Base-by-base conservation (phyloP, 2,888 invertebrate genomes). In the Rosalia funebris region DNA sequence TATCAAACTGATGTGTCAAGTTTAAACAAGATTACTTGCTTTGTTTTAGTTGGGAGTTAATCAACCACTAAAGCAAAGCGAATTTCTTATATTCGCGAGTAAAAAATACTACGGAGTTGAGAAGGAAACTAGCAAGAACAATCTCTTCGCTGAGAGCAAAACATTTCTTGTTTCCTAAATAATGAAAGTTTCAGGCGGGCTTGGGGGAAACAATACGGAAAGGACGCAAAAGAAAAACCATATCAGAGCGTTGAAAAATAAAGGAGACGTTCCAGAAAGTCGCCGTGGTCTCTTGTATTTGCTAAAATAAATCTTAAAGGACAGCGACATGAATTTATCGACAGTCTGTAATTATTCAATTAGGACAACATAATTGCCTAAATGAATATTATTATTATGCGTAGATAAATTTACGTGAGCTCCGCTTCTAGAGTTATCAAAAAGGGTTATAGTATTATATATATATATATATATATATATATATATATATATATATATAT, bases 1-100 rank as follows among this genome's bases (percentile, higher is more conserved):
- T 16, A 46, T 46, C 46, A 46, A 46, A 46, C 15, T 46, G 32
- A 32, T 46, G 46, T 14, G 46, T 32, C 32, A 46, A 31, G 32
- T 46, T 46, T 46, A 31, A 46, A 32, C 32, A 16, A 46, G 46
- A 46, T 46, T 46, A 19, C 25, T 46, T 46, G 32, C 32, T 32
- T 46, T 46, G 46, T 12, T 46, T 46, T 16, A 46, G 25, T 46
- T 46, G 9, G 15, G 11, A 32, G 46, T 14, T 32, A 46, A 46
- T 46, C 46, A 32, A 32, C 46, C 25, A 14, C 25, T 20, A 46
- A 10, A 20, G 25, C 10, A 16, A 14, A 16, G 32, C 14, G 31
- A 31, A 4, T 31, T 46, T 44, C 20, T 46, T 45, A 42, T 25
- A 12, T 5, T 32, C 9, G 10, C 11, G 32, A 32, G 46, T 32